Evolutionary conservation across 30 jellyfish, hydroid and myxozoan species (phyloP), one percentile per base, ranked within the genome.

Genomic region (Chironex yamaguchii): DNA sequence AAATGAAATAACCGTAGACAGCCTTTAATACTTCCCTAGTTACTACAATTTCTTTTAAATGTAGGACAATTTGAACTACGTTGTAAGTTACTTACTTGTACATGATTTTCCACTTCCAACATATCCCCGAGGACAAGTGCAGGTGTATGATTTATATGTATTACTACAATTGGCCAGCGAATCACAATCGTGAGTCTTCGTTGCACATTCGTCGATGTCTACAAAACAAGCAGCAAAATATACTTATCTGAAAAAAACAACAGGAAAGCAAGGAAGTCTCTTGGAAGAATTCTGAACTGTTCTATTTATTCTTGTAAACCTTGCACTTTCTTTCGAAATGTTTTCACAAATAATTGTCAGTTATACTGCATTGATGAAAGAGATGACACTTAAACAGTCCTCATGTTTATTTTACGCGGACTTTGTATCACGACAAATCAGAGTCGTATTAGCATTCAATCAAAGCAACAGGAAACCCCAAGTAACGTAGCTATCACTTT

Each of bases 91-190:
- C 79, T 32, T 52, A 87, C 96, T 35, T 23, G 88, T 50, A 71
- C 97, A 88, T 4, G 89, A 28, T 72, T 88, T 93, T 4, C 92
- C 93, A 74, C 67, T 79, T 1, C 89, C 91, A 27, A 49, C 48
- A 79, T 87, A 93, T 23, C 98, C 98, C 33, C 51, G 70, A 0
- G 91, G 89, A 54, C 98, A 93, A 35, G 85, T 77, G 96, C 98
- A 93, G 27, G 51, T 49, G 81, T 52, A 93, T 13, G 88, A 24
- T 28, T 96, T 96, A 49, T 64, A 52, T 0, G 73, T 62, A 58
- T 91, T 91, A 21, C 96, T 67, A 64, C 98, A 91, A 66, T 85
- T 91, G 13, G 97, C 98, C 32, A 65, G 71, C 3, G 79, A 48
- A 67, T 92, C 86, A 49, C 88, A 71, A 28, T 34, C 53, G 52